Percentiles rank a stretch among this genome's conserved stretches.
phyloP scores from a whole-genome alignment of 2,888 invertebrate species.

The Poecilus cupreus region DNA sequence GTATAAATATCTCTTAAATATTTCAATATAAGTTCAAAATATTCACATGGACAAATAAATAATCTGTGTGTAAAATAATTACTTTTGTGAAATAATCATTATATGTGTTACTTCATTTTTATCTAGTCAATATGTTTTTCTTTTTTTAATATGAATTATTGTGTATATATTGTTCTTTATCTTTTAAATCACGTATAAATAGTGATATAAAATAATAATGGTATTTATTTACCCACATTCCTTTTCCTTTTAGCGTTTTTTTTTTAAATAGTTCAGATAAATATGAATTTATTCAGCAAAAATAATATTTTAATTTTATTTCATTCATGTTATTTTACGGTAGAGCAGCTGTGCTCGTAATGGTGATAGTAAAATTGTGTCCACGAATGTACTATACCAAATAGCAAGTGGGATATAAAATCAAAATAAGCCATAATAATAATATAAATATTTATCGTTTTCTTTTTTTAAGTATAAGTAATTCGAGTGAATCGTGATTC shows the following conservation, averaged over 20 bases:
- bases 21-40: not conserved
- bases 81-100: conserved; percentile 5
- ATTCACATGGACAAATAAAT: conserved; percentile 25
- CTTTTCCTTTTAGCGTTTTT: not conserved
- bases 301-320: conserved; percentile 16
- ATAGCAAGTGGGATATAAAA: not conserved
- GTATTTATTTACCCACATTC: not conserved
- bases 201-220: conserved; percentile 30
- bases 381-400: not conserved
- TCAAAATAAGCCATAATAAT: not conserved
- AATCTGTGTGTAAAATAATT: conserved; percentile 30
- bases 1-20: not conserved
- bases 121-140: conserved; percentile 55
- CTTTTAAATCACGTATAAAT: conserved; percentile 49
- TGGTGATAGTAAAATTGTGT: conserved; percentile 35
- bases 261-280: not conserved
- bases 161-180: conserved; percentile 55
- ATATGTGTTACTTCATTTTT: conserved; percentile 49
- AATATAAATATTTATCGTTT: not conserved
- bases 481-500: not conserved
- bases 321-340: conserved; percentile 10
- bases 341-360: not conserved
- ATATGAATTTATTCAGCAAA: not conserved
- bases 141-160: conserved; percentile 47
- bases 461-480: not conserved